Evolutionary conservation across 92 coral and sea anemone species (phyloP).

Genomic region (Diadumene lineata): DNA sequence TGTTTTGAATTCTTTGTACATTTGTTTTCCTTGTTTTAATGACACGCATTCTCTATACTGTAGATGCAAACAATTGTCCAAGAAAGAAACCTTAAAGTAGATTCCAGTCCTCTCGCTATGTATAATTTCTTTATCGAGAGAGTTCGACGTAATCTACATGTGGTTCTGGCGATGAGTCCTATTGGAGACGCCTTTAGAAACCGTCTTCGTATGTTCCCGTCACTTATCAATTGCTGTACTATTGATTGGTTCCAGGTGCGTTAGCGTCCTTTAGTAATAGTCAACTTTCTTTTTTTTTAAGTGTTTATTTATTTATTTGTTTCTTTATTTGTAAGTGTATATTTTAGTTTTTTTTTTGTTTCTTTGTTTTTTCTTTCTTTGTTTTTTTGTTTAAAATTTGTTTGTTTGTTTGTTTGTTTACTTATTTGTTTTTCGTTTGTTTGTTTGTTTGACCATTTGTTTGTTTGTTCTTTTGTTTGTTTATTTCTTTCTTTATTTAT

Average conservation of each 20-base stretch:
- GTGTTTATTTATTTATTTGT: neutral
- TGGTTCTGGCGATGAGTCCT: slow-evolving; percentile 96
- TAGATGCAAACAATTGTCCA: slow-evolving; percentile 97
- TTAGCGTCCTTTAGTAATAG: neutral
- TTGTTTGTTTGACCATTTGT: neutral
- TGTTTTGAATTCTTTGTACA: neutral
- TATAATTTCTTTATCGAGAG: slow-evolving; percentile 94
- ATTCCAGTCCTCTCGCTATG: slow-evolving; percentile 97
- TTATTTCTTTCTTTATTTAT: no score
- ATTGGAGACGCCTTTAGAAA: slow-evolving; percentile 96
- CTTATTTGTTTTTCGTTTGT: neutral
- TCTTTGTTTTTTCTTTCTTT: neutral
- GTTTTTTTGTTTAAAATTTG: neutral
- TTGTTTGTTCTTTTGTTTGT: neutral
- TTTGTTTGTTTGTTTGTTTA: slow-evolving; percentile 4
- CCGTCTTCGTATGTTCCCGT: slow-evolving; percentile 95
- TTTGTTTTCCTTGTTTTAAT: neutral
- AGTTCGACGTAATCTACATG: slow-evolving; percentile 90
- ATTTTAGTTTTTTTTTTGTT: neutral
- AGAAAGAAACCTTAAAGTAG: slow-evolving; percentile 86
- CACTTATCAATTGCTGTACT: slow-evolving; percentile 96
- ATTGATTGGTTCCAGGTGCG: slow-evolving; percentile 98
- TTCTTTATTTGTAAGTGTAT: neutral
- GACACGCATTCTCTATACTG: neutral
- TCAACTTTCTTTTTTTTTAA: neutral